Conservation (phyloP, 2,888 invertebrate species). For the Atrina japonica region DNA sequence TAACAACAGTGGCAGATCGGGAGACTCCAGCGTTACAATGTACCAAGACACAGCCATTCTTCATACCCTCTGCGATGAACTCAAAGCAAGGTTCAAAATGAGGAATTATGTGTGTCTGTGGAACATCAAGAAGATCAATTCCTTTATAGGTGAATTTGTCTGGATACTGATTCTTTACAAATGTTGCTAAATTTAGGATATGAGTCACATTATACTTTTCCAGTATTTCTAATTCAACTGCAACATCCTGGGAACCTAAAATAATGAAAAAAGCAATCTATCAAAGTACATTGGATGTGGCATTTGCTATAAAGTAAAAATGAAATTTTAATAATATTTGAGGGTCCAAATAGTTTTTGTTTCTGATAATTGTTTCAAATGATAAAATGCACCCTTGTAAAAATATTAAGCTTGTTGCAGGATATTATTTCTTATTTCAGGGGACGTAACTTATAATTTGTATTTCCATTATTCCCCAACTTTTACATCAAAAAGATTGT, state of each 20-base stretch:
- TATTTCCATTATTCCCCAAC: too few species aligned
- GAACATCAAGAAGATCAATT: slow-evolving; percentile 84
- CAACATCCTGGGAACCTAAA: slow-evolving; percentile 93
- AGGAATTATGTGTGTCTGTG: slow-evolving; percentile 72
- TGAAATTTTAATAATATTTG: neutral
- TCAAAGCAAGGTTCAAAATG: slow-evolving; percentile 82
- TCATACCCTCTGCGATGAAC: slow-evolving; percentile 84
- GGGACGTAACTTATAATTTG: too few species aligned
- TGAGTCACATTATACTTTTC: slow-evolving; percentile 85
- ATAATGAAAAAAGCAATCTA: slow-evolving; percentile 28
- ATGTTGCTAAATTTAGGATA: slow-evolving; percentile 87
- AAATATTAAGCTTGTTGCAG: too few species aligned
- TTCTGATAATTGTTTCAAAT: too few species aligned
- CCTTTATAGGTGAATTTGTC: slow-evolving; percentile 83
- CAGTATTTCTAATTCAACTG: slow-evolving; percentile 84
- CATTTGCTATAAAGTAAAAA: neutral
- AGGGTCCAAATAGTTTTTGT: too few species aligned
- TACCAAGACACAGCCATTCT: slow-evolving; percentile 85
- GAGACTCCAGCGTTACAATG: slow-evolving; percentile 97
- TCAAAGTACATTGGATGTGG: too few species aligned
- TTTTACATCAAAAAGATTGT: too few species aligned
- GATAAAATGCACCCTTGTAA: too few species aligned
- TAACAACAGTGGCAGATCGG: slow-evolving; percentile 89
- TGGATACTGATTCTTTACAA: slow-evolving; percentile 77
- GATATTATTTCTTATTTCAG: too few species aligned